phyloP scores from a whole-genome alignment of 2,113 vertebrate species.

The Panthera tigris region DNA sequence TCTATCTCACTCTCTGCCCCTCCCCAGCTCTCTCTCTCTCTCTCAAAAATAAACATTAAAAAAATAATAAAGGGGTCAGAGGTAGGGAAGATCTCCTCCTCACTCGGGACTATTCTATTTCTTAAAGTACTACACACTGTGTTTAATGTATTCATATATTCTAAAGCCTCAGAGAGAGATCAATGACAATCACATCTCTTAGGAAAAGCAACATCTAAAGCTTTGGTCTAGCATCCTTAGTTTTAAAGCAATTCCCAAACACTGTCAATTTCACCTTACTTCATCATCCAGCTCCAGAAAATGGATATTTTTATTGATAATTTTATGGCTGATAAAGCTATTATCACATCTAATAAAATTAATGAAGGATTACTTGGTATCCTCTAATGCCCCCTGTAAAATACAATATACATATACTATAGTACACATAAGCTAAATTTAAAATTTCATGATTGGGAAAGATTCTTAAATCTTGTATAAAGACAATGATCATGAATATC shows the following conservation, averaged over 20 bases:
- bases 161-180: not conserved
- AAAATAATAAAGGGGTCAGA: no score
- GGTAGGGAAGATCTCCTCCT: not conserved
- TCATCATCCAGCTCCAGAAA: not conserved
- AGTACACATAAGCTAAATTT: not conserved
- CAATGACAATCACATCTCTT: not conserved
- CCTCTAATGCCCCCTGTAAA: not conserved
- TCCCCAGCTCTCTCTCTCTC: no score
- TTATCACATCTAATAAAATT: not conserved
- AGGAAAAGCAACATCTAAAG: not conserved
- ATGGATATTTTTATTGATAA: not conserved
- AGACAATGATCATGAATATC: conserved; percentile 1
- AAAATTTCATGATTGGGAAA: conserved; percentile 25
- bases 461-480: conserved; percentile 14
- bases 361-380: not conserved
- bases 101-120: not conserved
- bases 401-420: not conserved
- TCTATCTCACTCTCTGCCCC: no score
- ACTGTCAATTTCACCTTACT: not conserved
- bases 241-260: not conserved
- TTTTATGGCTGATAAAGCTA: not conserved
- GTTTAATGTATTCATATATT: not conserved
- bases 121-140: not conserved
- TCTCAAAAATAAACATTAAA: no score
- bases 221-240: not conserved